Conservation (phyloP, 2,797 vertebrate species). For the Dicrostonyx torquatus region DNA sequence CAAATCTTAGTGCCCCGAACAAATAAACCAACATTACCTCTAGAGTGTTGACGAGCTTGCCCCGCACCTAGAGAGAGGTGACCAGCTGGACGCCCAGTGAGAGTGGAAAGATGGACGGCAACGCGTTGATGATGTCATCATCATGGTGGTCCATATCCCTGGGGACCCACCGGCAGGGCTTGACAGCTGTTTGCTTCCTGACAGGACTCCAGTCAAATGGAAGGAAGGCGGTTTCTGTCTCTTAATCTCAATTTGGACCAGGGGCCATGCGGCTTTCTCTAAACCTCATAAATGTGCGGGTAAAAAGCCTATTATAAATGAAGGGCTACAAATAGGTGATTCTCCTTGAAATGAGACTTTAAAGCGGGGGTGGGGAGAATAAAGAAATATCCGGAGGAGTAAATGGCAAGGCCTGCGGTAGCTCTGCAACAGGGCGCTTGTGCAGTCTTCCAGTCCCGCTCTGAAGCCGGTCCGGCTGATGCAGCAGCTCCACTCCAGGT, state of each 20-base stretch:
- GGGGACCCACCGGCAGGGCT: accelerated
- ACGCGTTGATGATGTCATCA: neutral
- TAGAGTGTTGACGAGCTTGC: neutral
- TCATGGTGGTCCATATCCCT: accelerated
- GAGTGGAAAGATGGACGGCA: accelerated
- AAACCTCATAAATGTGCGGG: neutral
- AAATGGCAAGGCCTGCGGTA: accelerated
- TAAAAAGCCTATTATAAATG: neutral
- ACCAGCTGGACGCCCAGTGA: neutral
- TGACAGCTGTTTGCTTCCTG: neutral
- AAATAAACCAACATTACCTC: neutral
- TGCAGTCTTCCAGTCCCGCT: accelerated
- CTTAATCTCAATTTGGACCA: neutral
- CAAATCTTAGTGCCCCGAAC: no score
- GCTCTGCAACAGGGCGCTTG: no score
- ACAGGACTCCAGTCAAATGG: neutral
- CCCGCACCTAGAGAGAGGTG: neutral
- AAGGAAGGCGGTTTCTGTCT: neutral
- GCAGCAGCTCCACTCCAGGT: neutral
- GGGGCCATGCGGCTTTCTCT: neutral
- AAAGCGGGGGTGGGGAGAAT: neutral
- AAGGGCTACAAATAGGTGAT: neutral
- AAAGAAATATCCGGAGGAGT: no score
- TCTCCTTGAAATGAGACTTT: neutral
- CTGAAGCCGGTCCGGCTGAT: accelerated